phyloP scores from a whole-genome alignment of 2,113 vertebrate genomes.

The Syngnathus floridae region DNA sequence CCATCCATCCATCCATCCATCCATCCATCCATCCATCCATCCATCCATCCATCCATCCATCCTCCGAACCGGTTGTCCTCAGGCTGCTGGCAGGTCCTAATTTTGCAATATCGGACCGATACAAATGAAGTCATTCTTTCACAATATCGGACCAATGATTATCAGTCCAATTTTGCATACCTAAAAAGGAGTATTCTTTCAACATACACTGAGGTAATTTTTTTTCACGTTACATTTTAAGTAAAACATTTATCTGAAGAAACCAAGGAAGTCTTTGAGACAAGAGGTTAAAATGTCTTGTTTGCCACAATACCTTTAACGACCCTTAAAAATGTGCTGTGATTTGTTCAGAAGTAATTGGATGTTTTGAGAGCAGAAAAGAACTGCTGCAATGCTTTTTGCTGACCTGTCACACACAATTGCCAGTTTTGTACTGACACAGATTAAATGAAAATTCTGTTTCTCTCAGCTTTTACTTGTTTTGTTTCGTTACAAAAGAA shows the following conservation, averaged over 20 bases:
- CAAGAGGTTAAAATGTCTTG: neutral
- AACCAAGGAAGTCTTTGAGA: neutral
- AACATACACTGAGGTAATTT: neutral
- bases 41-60: too few species aligned
- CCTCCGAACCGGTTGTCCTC: too few species aligned
- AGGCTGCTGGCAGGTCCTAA: too few species aligned
- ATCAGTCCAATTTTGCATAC: neutral
- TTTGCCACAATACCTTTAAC: slow-evolving; percentile 2
- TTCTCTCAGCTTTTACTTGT: slow-evolving; percentile 26
- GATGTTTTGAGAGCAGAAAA: slow-evolving; percentile 7
- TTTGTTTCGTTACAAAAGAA: slow-evolving; percentile 37
- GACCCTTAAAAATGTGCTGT: slow-evolving; percentile 5
- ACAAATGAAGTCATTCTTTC: too few species aligned
- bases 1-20: too few species aligned
- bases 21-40: too few species aligned
- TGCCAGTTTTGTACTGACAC: neutral
- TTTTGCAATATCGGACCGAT: too few species aligned
- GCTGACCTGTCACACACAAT: slow-evolving; percentile 16
- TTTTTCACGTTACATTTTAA: neutral
- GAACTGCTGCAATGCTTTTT: slow-evolving; percentile 6
- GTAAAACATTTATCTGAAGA: neutral
- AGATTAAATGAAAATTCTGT: slow-evolving; percentile 32
- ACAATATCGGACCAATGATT: too few species aligned
- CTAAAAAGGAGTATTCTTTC: neutral
- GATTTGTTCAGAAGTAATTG: slow-evolving; percentile 7